A percentile compares a stretch with the other conserved stretches of the same genome.
These are phyloP conservation scores for Zoroaster sp. DNA, from an alignment of 53 echinoderm and acorn worm genomes.

Conservation along the genomic window DNA sequence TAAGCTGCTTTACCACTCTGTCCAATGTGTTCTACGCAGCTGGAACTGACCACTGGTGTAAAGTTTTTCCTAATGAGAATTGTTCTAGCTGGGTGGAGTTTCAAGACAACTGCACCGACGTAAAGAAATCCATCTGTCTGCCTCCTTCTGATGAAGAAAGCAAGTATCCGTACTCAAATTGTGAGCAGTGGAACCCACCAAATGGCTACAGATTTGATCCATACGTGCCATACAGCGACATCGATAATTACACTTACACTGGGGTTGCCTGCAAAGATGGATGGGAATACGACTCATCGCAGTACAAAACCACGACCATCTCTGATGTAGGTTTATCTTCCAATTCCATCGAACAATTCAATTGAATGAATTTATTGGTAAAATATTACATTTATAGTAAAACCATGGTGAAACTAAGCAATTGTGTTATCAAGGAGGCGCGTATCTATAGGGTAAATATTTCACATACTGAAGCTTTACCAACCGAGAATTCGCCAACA, in stretches of 20 bases:
- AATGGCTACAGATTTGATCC: constrained; percentile 28
- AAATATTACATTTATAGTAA: too few species aligned
- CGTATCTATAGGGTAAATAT: too few species aligned
- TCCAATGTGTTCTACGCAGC: constrained; percentile 75
- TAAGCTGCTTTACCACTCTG: constrained; percentile 24
- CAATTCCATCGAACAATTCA: not conserved
- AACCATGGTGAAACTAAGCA: too few species aligned
- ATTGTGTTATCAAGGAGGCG: too few species aligned
- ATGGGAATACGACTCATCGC: constrained; percentile 69
- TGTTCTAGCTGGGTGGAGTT: constrained; percentile 36
- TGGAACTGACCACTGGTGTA: constrained; percentile 75
- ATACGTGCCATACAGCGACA: not conserved
- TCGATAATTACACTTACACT: not conserved
- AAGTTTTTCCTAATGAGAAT: not conserved
- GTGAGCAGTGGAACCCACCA: constrained; percentile 9
- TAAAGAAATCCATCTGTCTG: constrained; percentile 23
- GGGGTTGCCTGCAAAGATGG: constrained; percentile 61
- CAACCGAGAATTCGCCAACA: too few species aligned
- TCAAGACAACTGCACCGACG: constrained; percentile 28
- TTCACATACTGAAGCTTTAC: too few species aligned
- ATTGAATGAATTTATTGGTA: too few species aligned
- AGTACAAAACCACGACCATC: constrained; percentile 70
- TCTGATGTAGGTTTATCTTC: constrained; percentile 57
- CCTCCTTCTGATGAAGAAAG: not conserved
- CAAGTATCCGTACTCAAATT: constrained; percentile 31